Evolutionary conservation across 2,797 vertebrate species (phyloP), one percentile per base, ranked within the genome.

Genomic region (Margarornis squamiger): DNA sequence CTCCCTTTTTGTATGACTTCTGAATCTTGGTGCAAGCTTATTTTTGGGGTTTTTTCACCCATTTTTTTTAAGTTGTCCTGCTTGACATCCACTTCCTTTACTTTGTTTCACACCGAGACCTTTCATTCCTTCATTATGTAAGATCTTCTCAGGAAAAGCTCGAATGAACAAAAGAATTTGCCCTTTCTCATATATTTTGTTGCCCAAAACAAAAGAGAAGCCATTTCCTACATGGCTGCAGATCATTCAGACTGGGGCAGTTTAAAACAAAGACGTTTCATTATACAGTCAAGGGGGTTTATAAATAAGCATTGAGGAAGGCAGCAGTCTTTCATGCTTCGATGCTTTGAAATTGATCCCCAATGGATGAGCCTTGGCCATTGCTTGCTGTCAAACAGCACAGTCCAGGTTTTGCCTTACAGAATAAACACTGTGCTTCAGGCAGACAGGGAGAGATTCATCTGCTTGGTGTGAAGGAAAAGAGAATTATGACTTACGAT

Each of bases 151-250:
- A 71, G 76, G 72, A 84, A 90, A 75, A 91, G 39, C 86, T 84
- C 57, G 74, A 41, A 84, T 36, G 49, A 84, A 73, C 48, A 66
- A 68, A 82, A 78, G 73, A 82, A 76, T 67, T 88, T 94, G 32
- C 88, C 55, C 66, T 95, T 81, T 94, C 63, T 94, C 77, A 23
- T 73, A 11, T 81, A 58, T 95, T 92, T 88, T 90, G 49, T 75
- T 95, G 34, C 27, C 38, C 10, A 68, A 82, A 94, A 76, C 63
- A 63, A 70, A 94, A 86, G 85, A 77, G 45, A 73, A 80, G 18
- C 22, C 4, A 29, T 79, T 76, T 78, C 61, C 61, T 84, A 39
- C 15, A 11, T 51, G 83, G 63, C 75, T 88, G 75, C 59, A 94
- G 57, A 70, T 73, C 74, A 29, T 73, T 93, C 86, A 90, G 65